Evolutionary conservation across 2,888 invertebrate species (phyloP), one percentile per base, ranked within the genome.

Genomic region (Zygogramma bicolorata): DNA sequence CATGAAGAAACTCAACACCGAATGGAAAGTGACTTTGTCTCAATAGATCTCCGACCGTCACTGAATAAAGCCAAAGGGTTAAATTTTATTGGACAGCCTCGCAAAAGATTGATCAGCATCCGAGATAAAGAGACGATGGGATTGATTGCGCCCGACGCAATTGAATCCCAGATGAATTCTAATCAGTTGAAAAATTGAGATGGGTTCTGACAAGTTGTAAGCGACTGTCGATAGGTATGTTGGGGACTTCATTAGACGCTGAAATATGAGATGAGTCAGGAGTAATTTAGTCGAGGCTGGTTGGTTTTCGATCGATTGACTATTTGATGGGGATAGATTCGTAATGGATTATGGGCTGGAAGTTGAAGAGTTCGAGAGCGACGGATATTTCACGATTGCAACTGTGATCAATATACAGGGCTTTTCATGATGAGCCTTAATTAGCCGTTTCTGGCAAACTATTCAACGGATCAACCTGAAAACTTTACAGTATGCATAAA

Each of bases 91-190:
- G 77, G 77, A 79, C 76, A 73, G 77, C 53, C 74, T 80, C 74
- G 77, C 74, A 68, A 77, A 78, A 78, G 77, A 75, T 77, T 73
- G 75, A 79, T 79, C 74, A 74, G 74, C 71, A 71, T 75, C 57
- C 63, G 61, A 75, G 75, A 75, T 74, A 75, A 77, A 77, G 69
- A 69, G 74, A 74, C 73, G 71, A 65, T 74, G 46, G 76, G 78
- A 80, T 80, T 80, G 81, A 81, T 81, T 78, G 80, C 78, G 75
- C 68, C 77, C 77, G 76, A 77, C 77, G 79, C 79, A 80, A 78
- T 81, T 79, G 80, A 79, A 80, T 78, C 72, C 66, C 59, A 70
- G 68, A 68, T 73, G 75, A 73, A 73, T 75, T 74, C 74, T 76
- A 76, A 76, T 76, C 76, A 74, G 72, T 74, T 76, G 74, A 74